Conservation (phyloP, 2,797 vertebrate genomes). For the Chrysocyon brachyurus region DNA sequence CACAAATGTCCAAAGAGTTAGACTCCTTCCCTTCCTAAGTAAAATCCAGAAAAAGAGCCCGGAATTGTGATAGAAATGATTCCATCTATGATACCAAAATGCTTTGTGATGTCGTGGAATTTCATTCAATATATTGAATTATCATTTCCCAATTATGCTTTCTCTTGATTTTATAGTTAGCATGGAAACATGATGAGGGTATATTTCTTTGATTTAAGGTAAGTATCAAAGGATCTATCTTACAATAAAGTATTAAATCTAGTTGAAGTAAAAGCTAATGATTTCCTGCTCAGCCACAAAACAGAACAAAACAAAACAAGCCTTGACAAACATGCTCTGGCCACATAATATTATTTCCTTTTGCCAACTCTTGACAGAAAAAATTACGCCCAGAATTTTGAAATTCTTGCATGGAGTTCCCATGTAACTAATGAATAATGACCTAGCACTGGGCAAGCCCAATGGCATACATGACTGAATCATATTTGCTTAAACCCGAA, state of each 20-base stretch:
- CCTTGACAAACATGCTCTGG: neutral
- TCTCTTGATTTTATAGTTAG: constrained; percentile 59
- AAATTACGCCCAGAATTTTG: constrained; percentile 79
- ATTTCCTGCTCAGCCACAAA: constrained; percentile 61
- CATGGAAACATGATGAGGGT: constrained; percentile 46
- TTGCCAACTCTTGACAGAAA: constrained; percentile 78
- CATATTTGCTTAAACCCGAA: constrained; percentile 79
- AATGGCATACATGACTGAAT: constrained; percentile 76
- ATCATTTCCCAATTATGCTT: neutral
- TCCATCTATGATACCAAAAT: neutral
- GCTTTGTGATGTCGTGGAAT: neutral
- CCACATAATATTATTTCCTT: constrained; percentile 41
- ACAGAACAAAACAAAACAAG: neutral
- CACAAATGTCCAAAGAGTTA: neutral
- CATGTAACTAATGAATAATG: constrained; percentile 80
- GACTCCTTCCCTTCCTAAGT: neutral
- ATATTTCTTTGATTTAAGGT: constrained; percentile 4
- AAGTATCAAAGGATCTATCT: constrained; percentile 67
- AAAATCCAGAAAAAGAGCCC: neutral
- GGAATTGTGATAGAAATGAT: neutral
- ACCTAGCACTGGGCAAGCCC: constrained; percentile 73
- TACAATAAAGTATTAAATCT: constrained; percentile 54
- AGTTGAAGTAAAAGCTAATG: constrained; percentile 57
- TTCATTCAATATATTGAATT: neutral
- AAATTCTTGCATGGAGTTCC: constrained; percentile 72